A percentile compares a stretch with the other conserved stretches of the same genome.
Evolutionary conservation across 2,113 vertebrate genomes (phyloP).

Genomic region (Lipotes vexillifer): DNA sequence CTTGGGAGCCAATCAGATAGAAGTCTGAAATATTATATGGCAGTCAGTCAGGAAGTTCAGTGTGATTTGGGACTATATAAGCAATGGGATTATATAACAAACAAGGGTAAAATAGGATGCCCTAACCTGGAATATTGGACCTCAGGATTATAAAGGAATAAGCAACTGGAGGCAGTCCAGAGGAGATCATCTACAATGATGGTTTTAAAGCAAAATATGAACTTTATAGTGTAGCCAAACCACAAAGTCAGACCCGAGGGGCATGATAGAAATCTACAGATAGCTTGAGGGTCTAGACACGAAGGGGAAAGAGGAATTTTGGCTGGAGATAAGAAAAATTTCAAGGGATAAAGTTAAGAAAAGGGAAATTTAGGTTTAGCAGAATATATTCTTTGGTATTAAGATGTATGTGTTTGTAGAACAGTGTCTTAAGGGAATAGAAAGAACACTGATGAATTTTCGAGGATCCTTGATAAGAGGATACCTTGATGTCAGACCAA

Average conservation of each 20-base stretch:
- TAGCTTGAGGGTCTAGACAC: slow-evolving; percentile 63
- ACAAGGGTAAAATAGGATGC: slow-evolving; percentile 38
- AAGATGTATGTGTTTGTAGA: slow-evolving; percentile 29
- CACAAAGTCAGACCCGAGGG: slow-evolving; percentile 65
- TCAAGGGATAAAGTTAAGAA: slow-evolving; percentile 59
- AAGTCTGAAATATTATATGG: slow-evolving; percentile 58
- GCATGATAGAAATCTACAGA: slow-evolving; percentile 68
- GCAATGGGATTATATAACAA: slow-evolving; percentile 54
- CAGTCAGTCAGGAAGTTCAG: slow-evolving; percentile 30
- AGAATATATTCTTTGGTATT: slow-evolving; percentile 52
- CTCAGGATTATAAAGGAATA: slow-evolving; percentile 48
- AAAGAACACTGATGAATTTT: slow-evolving; percentile 38
- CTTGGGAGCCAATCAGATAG: slow-evolving; percentile 61
- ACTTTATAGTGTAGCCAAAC: slow-evolving; percentile 70
- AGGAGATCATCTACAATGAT: slow-evolving; percentile 58
- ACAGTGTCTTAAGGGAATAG: slow-evolving; percentile 5
- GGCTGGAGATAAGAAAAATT: slow-evolving; percentile 60
- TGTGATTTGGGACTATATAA: slow-evolving; percentile 45
- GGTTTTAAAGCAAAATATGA: slow-evolving; percentile 63
- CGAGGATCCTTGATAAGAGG: slow-evolving; percentile 25
- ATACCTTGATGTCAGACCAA: slow-evolving; percentile 43
- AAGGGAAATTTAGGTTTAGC: slow-evolving; percentile 61
- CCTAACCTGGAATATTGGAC: slow-evolving; percentile 40
- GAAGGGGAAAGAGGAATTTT: slow-evolving; percentile 67
- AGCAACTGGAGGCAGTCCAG: slow-evolving; percentile 55